Evolutionary conservation across 2,113 vertebrate species (phyloP).

Genomic region (Murina feae): DNA sequence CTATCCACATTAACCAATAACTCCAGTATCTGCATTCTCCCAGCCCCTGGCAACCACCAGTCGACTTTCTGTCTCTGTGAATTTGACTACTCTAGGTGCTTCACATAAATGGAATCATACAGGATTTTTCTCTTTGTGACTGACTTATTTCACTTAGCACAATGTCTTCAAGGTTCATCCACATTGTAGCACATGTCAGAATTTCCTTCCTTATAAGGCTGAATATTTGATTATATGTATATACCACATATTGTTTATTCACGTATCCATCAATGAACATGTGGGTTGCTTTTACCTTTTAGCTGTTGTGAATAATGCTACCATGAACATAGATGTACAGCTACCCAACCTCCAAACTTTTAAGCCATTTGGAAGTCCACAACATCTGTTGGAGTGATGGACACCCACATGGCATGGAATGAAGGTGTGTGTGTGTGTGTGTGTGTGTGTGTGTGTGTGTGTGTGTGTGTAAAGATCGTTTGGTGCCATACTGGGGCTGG

Average conservation of each 20-base stretch:
- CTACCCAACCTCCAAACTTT: neutral
- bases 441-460: no score
- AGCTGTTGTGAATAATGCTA: neutral
- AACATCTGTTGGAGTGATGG: fast-evolving
- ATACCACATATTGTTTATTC: neutral
- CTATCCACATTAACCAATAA: neutral
- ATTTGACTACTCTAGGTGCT: neutral
- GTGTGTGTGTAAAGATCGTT: neutral
- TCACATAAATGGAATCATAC: neutral
- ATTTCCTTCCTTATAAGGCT: neutral
- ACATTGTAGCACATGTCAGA: neutral
- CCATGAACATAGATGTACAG: neutral
- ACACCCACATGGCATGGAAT: neutral
- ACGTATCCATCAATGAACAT: neutral
- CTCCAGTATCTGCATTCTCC: fast-evolving
- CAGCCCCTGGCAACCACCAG: fast-evolving
- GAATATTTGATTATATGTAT: neutral
- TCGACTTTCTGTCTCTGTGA: neutral
- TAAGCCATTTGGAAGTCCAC: neutral
- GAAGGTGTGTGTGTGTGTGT: neutral
- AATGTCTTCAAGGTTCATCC: neutral
- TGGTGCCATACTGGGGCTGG: fast-evolving
- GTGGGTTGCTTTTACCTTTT: neutral
- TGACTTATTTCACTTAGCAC: neutral
- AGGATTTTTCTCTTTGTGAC: neutral